These are phyloP conservation scores for Tetramorium parvispinum DNA, from an alignment of 1,140 invertebrate species.

Conservation along the genomic window DNA sequence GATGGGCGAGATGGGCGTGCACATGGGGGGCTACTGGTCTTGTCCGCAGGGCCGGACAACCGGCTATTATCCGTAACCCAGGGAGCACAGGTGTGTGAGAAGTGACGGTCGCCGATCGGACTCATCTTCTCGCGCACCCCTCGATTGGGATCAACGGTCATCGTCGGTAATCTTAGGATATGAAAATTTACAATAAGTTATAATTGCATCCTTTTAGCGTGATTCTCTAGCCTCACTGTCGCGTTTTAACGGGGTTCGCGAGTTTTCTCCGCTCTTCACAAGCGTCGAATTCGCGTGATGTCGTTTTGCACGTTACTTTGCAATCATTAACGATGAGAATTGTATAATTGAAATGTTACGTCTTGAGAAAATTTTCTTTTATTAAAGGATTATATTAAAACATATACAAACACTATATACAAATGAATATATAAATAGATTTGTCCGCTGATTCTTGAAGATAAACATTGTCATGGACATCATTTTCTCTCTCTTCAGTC, in stretches of 20 bases:
- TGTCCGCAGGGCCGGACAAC: conserved; percentile 71
- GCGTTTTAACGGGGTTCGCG: conserved; percentile 15
- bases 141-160: neutral
- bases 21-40: conserved; percentile 68
- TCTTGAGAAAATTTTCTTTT: conserved; percentile 10
- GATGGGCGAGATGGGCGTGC: conserved; percentile 67
- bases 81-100: conserved; percentile 67
- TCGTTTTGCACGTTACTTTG: neutral
- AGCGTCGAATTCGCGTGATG: neutral
- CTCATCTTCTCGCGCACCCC: conserved; percentile 1
- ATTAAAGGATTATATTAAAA: too few species aligned
- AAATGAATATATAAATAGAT: neutral
- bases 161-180: neutral
- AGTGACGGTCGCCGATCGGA: conserved; percentile 11
- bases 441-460: neutral
- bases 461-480: neutral
- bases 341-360: conserved; percentile 8
- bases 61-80: conserved; percentile 65
- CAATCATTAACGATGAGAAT: conserved; percentile 1
- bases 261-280: conserved; percentile 13
- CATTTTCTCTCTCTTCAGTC: neutral
- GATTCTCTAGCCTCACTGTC: neutral
- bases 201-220: neutral
- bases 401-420: too few species aligned
- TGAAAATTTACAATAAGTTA: neutral